A percentile compares a stretch with the other conserved stretches of the same genome.
Conservation (phyloP, 2,113 vertebrate genomes). For the Pygoscelis adeliae region DNA sequence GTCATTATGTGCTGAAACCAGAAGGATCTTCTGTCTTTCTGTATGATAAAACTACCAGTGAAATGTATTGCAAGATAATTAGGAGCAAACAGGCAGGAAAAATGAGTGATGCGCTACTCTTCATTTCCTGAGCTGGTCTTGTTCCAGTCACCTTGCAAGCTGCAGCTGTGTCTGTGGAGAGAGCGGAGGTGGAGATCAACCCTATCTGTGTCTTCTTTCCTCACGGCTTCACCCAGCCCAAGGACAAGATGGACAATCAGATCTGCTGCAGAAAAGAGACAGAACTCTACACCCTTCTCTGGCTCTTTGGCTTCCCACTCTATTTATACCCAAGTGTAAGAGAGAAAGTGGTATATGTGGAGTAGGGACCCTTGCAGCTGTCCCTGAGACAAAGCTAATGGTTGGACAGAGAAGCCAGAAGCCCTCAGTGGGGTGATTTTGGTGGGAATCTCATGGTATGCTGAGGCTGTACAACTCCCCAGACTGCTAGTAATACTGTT, state of each 20-base stretch:
- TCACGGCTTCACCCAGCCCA: background rate
- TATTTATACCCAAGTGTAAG: background rate
- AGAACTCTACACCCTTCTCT: background rate
- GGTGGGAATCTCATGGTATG: background rate
- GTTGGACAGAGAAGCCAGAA: background rate
- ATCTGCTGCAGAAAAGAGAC: background rate
- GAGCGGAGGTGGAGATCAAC: background rate
- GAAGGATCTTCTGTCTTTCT: conserved; percentile 33
- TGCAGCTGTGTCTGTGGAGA: background rate
- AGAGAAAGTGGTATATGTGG: background rate
- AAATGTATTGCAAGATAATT: conserved; percentile 48
- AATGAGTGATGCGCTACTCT: conserved; percentile 17
- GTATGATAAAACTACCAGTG: background rate
- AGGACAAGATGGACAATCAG: background rate
- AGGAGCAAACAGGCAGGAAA: conserved; percentile 35
- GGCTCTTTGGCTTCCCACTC: background rate
- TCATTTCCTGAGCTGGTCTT: background rate
- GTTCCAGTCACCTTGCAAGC: background rate
- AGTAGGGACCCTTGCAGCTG: conserved; percentile 3
- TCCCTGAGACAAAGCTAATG: background rate
- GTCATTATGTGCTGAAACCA: conserved; percentile 11
- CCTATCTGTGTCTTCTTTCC: background rate
- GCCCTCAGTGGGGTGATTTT: background rate
- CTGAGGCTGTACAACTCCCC: background rate
- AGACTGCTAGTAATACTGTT: background rate